Conservation (phyloP, 2,113 vertebrate genomes). For the Loxodonta africana region DNA sequence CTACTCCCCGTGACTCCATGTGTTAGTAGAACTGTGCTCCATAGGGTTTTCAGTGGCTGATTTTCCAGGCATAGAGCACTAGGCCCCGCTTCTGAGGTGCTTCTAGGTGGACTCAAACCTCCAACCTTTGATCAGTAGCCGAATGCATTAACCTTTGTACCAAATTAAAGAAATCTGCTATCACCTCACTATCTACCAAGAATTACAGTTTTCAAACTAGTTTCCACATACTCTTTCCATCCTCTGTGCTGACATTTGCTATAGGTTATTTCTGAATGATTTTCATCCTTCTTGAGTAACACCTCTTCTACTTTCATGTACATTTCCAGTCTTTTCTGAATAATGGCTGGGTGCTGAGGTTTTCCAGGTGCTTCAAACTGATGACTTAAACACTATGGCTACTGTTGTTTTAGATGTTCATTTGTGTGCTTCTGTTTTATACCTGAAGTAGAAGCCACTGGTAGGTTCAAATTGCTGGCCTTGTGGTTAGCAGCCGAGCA, state of each 20-base stretch:
- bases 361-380: not conserved
- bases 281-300: conserved; percentile 44
- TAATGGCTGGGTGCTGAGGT: not conserved
- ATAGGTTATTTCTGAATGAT: not conserved
- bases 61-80: no score
- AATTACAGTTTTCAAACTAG: not conserved
- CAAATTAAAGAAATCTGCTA: not conserved
- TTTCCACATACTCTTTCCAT: not conserved
- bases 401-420: not conserved
- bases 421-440: conserved; percentile 17
- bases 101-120: no score
- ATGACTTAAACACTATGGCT: not conserved
- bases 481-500: no score
- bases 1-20: no score
- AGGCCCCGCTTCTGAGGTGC: no score
- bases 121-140: no score
- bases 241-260: not conserved
- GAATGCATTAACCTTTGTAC: no score
- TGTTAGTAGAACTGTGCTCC: no score
- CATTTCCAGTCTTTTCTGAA: not conserved
- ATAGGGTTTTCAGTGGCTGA: no score
- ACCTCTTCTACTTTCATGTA: not conserved
- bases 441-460: not conserved
- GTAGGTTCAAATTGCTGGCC: no score
- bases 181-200: not conserved